These are phyloP conservation scores for Leistus spinibarbis DNA, from an alignment of 2,888 invertebrate species.

Conservation along the genomic window DNA sequence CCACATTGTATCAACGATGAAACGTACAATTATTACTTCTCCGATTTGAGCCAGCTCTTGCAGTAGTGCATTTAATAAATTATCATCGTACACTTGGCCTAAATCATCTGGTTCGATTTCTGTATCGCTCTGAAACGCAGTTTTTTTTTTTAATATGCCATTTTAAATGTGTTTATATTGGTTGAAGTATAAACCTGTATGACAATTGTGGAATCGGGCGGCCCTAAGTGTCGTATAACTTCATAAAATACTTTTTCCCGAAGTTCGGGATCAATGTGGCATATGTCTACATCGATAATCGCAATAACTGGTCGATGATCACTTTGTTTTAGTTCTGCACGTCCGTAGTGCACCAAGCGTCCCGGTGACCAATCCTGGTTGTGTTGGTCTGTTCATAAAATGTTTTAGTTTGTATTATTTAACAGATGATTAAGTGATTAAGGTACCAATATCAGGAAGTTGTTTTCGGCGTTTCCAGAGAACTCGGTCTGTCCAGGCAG, in stretches of 20 bases:
- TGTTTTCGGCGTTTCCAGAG: constrained; percentile 86
- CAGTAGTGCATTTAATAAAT: constrained; percentile 77
- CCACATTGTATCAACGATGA: constrained; percentile 88
- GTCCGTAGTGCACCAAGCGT: constrained; percentile 84
- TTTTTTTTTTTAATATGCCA: not conserved
- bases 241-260: constrained; percentile 82
- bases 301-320: constrained; percentile 97
- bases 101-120: constrained; percentile 58
- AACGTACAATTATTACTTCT: constrained; percentile 88
- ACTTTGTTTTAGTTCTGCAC: constrained; percentile 95
- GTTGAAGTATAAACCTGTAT: constrained; percentile 60
- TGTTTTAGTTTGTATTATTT: not conserved
- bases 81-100: constrained; percentile 76
- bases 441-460: constrained; percentile 69
- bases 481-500: constrained; percentile 99
- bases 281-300: constrained; percentile 85
- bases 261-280: constrained; percentile 77
- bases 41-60: constrained; percentile 85
- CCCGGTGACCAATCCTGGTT: constrained; percentile 76
- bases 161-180: not conserved
- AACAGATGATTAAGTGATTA: not conserved
- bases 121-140: constrained; percentile 49
- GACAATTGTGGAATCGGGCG: constrained; percentile 93
- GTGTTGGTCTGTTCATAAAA: constrained; percentile 44
- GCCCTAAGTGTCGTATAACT: constrained; percentile 86